A percentile compares a stretch with the other conserved stretches of the same genome.
Evolutionary conservation across 2,888 invertebrate species (phyloP).

Genomic region (Dysmachus trigonus): DNA sequence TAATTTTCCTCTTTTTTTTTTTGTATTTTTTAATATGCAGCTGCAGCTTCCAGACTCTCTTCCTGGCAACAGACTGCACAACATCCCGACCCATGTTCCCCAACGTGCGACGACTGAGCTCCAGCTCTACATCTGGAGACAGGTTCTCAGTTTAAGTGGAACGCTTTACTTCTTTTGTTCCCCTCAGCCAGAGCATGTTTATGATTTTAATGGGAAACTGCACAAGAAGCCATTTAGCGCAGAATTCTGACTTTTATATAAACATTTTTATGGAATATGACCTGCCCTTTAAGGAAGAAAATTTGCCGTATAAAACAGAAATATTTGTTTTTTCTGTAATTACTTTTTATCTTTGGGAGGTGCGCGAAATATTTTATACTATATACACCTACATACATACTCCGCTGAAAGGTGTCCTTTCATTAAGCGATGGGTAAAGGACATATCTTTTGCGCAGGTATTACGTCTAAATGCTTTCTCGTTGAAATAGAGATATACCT

Average conservation of each 20-base stretch:
- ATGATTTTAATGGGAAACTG: not conserved
- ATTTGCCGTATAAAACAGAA: not conserved
- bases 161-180: not conserved
- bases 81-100: too few species aligned
- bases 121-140: not conserved
- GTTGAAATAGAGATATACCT: not conserved
- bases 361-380: too few species aligned
- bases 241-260: not conserved
- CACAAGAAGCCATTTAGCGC: not conserved
- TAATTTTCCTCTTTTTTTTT: not conserved
- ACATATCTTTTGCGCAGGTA: not conserved
- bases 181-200: not conserved
- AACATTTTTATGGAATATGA: not conserved
- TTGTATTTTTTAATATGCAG: not conserved
- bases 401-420: not conserved
- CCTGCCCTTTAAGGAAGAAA: not conserved
- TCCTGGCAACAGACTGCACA: not conserved
- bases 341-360: not conserved
- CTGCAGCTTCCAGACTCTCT: not conserved
- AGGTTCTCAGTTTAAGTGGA: not conserved
- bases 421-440: not conserved
- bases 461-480: not conserved
- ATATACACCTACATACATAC: too few species aligned
- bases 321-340: not conserved
- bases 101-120: not conserved